These are phyloP conservation scores for Nasonovia ribisnigri DNA, from an alignment of 2,888 invertebrate species.

Conservation along the genomic window DNA sequence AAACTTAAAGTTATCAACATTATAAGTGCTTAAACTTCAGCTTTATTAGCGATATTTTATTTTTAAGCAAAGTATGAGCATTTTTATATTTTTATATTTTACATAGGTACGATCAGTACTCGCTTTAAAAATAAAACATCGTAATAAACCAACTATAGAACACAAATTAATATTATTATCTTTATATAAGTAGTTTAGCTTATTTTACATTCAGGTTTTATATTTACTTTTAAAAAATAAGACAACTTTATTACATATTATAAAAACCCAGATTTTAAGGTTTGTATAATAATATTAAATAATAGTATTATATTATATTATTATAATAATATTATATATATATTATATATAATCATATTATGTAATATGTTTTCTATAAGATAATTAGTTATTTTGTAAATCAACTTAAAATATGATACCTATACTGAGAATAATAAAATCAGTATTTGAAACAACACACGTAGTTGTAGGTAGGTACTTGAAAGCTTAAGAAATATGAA, in stretches of 20 bases:
- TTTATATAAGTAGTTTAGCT: no score
- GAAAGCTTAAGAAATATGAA: neutral
- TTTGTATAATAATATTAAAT: no score
- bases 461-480: neutral
- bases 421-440: neutral
- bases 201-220: no score
- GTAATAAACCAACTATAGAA: neutral
- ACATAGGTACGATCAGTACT: neutral
- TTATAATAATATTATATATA: no score
- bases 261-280: neutral
- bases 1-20: neutral
- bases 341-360: no score
- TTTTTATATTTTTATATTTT: neutral
- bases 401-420: neutral
- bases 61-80: neutral
- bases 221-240: neutral
- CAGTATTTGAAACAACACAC: neutral
- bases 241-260: neutral
- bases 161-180: no score
- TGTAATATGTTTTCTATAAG: neutral
- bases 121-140: neutral
- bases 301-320: no score
- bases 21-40: neutral
- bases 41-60: neutral
- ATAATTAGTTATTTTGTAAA: neutral